phyloP scores from a whole-genome alignment of 2,888 invertebrate genomes.

The Bellardia bayeri region DNA sequence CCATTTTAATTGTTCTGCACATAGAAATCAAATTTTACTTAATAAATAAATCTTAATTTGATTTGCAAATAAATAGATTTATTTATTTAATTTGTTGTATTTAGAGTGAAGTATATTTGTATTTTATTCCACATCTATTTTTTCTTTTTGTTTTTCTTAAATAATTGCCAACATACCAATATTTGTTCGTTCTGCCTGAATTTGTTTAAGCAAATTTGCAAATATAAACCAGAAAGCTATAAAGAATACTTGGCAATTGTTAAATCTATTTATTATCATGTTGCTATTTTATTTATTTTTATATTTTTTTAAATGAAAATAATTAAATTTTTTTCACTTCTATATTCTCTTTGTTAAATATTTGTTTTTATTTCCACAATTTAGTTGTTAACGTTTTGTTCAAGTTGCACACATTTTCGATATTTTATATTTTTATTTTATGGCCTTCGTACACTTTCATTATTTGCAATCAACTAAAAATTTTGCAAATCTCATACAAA shows the following conservation, averaged over 20 bases:
- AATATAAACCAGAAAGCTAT: slow-evolving; percentile 43
- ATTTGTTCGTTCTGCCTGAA: slow-evolving; percentile 72
- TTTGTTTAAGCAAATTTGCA: slow-evolving; percentile 51
- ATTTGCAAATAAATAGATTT: slow-evolving; percentile 3
- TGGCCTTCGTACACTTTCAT: slow-evolving; percentile 28
- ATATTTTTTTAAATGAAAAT: slow-evolving; percentile 27
- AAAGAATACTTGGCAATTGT: slow-evolving; percentile 27
- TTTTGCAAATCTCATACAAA: slow-evolving; percentile 2
- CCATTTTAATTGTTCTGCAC: slow-evolving; percentile 39
- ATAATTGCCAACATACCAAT: slow-evolving; percentile 72
- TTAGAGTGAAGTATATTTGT: not conserved
- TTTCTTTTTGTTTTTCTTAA: not conserved
- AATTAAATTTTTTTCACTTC: not conserved
- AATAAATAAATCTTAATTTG: slow-evolving; percentile 14
- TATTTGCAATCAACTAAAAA: slow-evolving; percentile 46
- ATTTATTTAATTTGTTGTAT: slow-evolving; percentile 2
- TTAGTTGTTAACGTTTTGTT: not conserved
- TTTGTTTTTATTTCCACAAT: slow-evolving; percentile 16
- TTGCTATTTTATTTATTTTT: slow-evolving; percentile 32
- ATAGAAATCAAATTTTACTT: slow-evolving; percentile 16
- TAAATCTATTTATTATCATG: slow-evolving; percentile 60
- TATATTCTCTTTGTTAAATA: not conserved
- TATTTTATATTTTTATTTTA: not conserved
- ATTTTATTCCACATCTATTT: not conserved
- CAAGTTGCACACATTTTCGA: not conserved